Base-by-base conservation (phyloP, 2,888 invertebrate species). In the Himalopsyche anomala region DNA sequence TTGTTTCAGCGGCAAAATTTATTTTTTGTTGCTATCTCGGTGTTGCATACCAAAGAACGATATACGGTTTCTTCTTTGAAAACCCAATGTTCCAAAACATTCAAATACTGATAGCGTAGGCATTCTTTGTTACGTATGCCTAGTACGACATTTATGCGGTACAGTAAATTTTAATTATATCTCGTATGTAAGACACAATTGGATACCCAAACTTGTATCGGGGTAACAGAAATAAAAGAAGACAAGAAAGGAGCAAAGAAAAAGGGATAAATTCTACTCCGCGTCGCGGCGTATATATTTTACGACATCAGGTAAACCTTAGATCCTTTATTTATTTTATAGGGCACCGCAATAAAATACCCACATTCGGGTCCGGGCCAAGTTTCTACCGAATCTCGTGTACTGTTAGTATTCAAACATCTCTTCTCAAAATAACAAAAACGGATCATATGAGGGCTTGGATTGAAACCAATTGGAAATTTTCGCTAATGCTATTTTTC, bases 251-350 rank as follows among this genome's bases (percentile, higher is more conserved):
- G 62, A 62, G 45, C 62, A 55, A 19, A 74, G 62, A 38, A 85
- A 85, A 85, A 87, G 85, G 85, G 79, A 85, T 85, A 87, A 87
- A 85, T 87, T 62, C 62, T 80, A 62, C 62, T 62, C 62, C 62
- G 62, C 62, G 62, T 62, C 62, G 62, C 62, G 62, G 55, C 69
- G 87, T 38, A 80, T 84, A 84, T 85, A 84, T 85, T 88, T 88
- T 88, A 88, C 88, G 88, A 88, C 85, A 83, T 82, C 88, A 86
- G 87, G 87, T 87, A 87, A 87, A 85, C 86, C 86, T 55, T 56
- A 74, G 87, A 82, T 80, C 83, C 85, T 81, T 88, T 88, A 88
- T 88, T 88, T 88, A 88, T 86, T 88, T 88, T 87, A 88, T 87
- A 85, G 88, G 83, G 62, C 36, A 87, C 88, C 88, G 87, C 87